These are phyloP conservation scores for Trileptium ribeirensis DNA, from an alignment of 2,888 invertebrate genomes.

Conservation along the genomic window DNA sequence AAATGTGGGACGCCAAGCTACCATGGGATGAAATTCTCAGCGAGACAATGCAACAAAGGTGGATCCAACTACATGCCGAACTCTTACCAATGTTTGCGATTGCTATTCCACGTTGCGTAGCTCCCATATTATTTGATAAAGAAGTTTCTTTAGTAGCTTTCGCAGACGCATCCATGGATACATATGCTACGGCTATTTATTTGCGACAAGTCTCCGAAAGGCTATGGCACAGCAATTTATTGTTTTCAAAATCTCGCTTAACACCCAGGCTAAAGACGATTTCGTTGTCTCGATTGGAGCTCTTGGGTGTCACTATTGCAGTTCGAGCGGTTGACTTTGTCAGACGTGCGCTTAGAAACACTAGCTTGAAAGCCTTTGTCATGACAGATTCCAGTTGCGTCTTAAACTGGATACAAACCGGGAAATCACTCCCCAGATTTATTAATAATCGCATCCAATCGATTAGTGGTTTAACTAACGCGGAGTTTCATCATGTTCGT, in stretches of 20 bases:
- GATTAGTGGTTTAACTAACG: conserved; percentile 34
- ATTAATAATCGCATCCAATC: conserved; percentile 38
- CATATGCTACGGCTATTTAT: conserved; percentile 36
- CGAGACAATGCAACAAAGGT: background rate
- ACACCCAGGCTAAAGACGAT: conserved; percentile 35
- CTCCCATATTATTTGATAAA: no score
- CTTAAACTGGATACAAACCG: conserved; percentile 34
- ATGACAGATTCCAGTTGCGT: conserved; percentile 35
- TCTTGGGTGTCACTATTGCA: no score
- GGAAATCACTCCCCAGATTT: conserved; percentile 26
- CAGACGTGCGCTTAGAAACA: conserved; percentile 30
- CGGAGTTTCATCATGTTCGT: conserved; percentile 38
- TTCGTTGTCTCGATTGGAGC: conserved; percentile 35
- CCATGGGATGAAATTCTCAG: conserved; percentile 39
- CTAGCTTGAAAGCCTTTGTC: conserved; percentile 17
- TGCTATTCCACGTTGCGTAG: no score
- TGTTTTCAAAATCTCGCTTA: conserved; percentile 33
- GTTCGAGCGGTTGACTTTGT: conserved; percentile 27
- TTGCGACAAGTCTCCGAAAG: conserved; percentile 10
- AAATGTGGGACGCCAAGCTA: conserved; percentile 35
- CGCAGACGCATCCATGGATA: conserved; percentile 38
- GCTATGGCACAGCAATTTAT: conserved; percentile 9
- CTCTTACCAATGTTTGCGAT: no score
- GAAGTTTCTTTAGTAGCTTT: conserved; percentile 24
- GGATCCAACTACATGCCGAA: no score